These are phyloP conservation scores for Halocaridina rubra DNA, from an alignment of 2,888 invertebrate species.

Conservation along the genomic window DNA sequence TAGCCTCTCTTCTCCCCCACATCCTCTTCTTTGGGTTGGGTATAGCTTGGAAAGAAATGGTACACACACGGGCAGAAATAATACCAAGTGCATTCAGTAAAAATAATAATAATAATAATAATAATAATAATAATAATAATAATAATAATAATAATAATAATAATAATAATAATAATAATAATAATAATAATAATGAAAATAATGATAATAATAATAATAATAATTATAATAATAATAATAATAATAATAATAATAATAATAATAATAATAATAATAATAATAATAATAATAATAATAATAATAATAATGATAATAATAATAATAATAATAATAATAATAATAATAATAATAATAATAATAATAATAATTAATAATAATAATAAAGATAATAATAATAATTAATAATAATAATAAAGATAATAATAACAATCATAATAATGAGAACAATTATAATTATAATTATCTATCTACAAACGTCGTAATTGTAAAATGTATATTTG, in stretches of 20 bases:
- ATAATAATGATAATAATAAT: background rate
- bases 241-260: background rate
- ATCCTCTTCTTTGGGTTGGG: background rate
- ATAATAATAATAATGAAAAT: background rate
- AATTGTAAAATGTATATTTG: too few relatives aligned
- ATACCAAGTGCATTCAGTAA: background rate
- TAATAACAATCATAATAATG: too few relatives aligned
- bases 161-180: background rate
- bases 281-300: background rate
- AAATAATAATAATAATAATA: background rate
- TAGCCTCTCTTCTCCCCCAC: background rate
- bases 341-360: too few relatives aligned
- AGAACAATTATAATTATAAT: too few relatives aligned
- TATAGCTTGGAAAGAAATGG: background rate
- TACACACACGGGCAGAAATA: background rate
- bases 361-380: too few relatives aligned
- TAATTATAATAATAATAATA: background rate
- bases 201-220: background rate
- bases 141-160: background rate
- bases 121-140: background rate
- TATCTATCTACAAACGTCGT: too few relatives aligned
- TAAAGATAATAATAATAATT: too few relatives aligned
- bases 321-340: too few relatives aligned
- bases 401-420: too few relatives aligned
- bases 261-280: background rate